Conservation (phyloP, 2,113 vertebrate genomes). For the Catharus minimus region DNA sequence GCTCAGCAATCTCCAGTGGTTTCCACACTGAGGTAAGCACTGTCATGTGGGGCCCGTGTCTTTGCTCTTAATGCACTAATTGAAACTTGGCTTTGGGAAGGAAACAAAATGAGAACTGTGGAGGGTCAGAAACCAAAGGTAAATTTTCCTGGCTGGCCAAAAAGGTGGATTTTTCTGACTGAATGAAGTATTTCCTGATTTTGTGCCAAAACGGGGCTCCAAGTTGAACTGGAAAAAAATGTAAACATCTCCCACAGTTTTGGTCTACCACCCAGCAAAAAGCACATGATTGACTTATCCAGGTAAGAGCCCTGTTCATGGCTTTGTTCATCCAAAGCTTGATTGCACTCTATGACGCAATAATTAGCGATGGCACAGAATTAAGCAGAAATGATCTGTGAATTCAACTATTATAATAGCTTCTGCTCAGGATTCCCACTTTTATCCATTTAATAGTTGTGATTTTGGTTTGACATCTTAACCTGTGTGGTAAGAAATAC, state of each 20-base stretch:
- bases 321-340: not conserved
- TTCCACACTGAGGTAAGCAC: not conserved
- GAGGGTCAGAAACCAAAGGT: not conserved
- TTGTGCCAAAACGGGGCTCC: not conserved
- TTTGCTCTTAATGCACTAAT: not conserved
- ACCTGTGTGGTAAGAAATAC: not conserved
- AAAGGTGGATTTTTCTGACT: not conserved
- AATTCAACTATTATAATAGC: not conserved
- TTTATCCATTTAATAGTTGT: not conserved
- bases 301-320: not conserved
- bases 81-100: not conserved
- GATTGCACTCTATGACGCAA: not conserved
- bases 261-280: not conserved
- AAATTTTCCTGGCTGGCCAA: not conserved
- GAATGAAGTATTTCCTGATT: not conserved
- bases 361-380: not conserved
- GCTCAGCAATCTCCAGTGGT: not conserved
- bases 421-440: not conserved
- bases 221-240: not conserved
- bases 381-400: not conserved
- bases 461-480: not conserved
- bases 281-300: not conserved
- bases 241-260: not conserved
- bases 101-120: not conserved
- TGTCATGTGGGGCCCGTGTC: not conserved